phyloP scores from a whole-genome alignment of 2,888 invertebrate genomes.

The Hypsopygia costalis region DNA sequence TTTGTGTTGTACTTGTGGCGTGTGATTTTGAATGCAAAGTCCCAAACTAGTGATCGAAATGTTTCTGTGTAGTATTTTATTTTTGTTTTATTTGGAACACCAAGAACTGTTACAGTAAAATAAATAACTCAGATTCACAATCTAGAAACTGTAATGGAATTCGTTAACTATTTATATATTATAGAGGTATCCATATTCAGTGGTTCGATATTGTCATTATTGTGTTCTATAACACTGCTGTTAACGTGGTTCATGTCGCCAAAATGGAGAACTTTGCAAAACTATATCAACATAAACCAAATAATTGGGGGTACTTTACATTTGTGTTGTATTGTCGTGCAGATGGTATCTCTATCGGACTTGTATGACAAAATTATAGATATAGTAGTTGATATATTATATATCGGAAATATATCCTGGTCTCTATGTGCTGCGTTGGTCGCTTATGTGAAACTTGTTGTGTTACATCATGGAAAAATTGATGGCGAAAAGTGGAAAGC shows the following conservation, averaged over 20 bases:
- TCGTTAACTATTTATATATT: neutral
- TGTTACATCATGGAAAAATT: conserved; percentile 10
- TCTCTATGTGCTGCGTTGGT: conserved; percentile 14
- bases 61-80: no score
- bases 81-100: no score
- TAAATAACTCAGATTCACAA: no score
- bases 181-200: neutral
- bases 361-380: neutral
- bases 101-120: no score
- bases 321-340: neutral
- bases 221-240: neutral
- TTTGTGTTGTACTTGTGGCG: no score
- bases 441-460: conserved; percentile 16
- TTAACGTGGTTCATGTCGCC: conserved; percentile 25
- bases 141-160: no score
- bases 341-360: neutral
- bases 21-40: no score
- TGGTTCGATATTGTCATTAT: neutral
- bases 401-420: conserved; percentile 2
- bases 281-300: conserved; percentile 24
- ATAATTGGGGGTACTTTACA: conserved; percentile 23
- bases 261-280: conserved; percentile 27
- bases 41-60: no score
- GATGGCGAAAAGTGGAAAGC: conserved; percentile 6
- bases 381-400: no score